Evolutionary conservation across 2,113 vertebrate genomes (phyloP), one percentile per base, ranked within the genome.

Genomic region (Cettia cetti): DNA sequence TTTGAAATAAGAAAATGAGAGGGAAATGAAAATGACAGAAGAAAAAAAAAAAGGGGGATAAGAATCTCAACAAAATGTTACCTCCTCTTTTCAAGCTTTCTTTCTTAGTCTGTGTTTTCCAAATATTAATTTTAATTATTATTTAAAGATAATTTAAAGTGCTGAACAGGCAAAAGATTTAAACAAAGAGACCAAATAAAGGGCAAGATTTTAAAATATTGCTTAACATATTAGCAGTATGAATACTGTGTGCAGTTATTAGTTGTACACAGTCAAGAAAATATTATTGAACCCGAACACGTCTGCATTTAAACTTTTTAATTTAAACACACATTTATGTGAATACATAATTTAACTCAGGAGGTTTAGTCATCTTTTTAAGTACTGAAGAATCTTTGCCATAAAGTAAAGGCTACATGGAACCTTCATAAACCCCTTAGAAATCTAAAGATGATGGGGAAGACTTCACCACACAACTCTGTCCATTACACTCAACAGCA

Each of bases 1-100:
- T 79, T 30, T 91, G 40, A 80, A 95, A 95, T 94, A 57, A 60
- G 50, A 94, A 96, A 84, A 92, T 81, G 86, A 78, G 70, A 61
- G 16, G 35, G 53, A 97, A 93, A 93, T 72, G 11, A 84, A 95
- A 94, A 64, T n/a, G 72, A 87, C 40, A 82, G 33, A 60, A 54
- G 28, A 13, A 28, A 68, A 86, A 63, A 54, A 68, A 81, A 50
- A n/a, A n/a, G n/a, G 6, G 40, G 45, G 49, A 79, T 82, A 68
- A 86, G 60, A 54, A 59, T 24, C 53, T 64, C 37, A 7, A 5
- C n/a, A 70, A 45, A 54, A 86, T 74, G 68, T 85, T 80, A 26
- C n/a, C 49, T 77, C 21, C 15, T 50, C 24, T 70, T 89, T 37
- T 91, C 57, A 45, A 78, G 83, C 31, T 87, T 61, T 45, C 33